phyloP scores from a whole-genome alignment of 2,113 vertebrate species.

The Neopipo cinnamomea region DNA sequence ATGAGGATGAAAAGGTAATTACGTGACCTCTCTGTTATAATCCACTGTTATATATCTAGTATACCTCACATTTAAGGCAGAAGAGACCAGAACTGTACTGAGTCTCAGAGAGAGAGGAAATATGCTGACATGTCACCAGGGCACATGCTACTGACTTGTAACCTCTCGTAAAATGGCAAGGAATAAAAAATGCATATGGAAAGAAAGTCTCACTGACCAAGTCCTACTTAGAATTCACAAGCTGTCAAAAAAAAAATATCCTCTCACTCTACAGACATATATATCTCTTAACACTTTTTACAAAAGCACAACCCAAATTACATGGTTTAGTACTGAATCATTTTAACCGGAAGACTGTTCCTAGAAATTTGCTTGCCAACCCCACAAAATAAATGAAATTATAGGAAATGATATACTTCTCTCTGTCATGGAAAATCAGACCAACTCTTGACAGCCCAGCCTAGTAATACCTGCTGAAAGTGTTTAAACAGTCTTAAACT shows the following conservation, averaged over 20 bases:
- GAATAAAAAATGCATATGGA: background rate
- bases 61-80: background rate
- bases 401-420: background rate
- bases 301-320: background rate
- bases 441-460: background rate
- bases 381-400: background rate
- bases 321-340: background rate
- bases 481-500: background rate
- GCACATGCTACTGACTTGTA: background rate
- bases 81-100: background rate
- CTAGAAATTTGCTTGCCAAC: background rate
- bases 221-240: background rate
- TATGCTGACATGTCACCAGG: background rate
- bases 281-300: background rate
- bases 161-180: background rate
- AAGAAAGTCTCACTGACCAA: background rate
- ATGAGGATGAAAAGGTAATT: background rate
- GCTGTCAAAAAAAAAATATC: background rate
- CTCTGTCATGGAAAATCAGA: background rate
- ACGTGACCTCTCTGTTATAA: background rate
- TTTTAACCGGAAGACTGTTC: background rate
- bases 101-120: background rate
- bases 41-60: background rate
- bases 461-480: background rate
- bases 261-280: background rate